Evolutionary conservation across 2,113 vertebrate species (phyloP).

Genomic region (Charadrius vociferus): DNA sequence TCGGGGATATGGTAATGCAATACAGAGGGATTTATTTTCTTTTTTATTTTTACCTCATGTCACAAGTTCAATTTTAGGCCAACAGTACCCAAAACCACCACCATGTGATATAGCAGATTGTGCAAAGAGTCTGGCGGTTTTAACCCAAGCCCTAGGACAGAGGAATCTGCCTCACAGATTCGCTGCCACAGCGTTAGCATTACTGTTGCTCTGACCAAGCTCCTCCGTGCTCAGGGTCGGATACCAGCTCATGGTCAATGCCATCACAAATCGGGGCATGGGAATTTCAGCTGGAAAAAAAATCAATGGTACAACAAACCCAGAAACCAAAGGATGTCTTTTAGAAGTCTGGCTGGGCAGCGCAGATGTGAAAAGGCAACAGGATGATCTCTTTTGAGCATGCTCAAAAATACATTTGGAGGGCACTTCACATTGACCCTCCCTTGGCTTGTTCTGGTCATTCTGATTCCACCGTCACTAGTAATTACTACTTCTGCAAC

Average conservation of each 20-base stretch:
- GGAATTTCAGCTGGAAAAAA: neutral
- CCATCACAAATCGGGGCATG: neutral
- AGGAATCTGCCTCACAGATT: neutral
- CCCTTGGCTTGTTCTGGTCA: neutral
- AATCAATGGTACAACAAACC: neutral
- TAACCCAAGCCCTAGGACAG: neutral
- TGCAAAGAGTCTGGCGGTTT: neutral
- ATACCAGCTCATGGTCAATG: neutral
- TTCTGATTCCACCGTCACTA: neutral
- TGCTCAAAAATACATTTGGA: neutral
- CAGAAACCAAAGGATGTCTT: neutral
- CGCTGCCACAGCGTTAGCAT: fast-evolving
- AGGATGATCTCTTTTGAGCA: neutral
- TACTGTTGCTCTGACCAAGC: neutral
- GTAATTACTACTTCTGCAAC: neutral
- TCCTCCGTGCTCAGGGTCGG: fast-evolving
- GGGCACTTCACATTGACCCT: neutral
- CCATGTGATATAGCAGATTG: neutral
- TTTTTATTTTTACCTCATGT: slow-evolving; percentile 62
- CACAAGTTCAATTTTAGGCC: slow-evolving; percentile 63
- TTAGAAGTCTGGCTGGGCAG: neutral
- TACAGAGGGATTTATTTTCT: slow-evolving; percentile 48
- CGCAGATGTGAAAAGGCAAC: neutral
- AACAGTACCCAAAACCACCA: slow-evolving; percentile 20
- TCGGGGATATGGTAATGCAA: slow-evolving; percentile 1